Base-by-base conservation (phyloP, 2,888 invertebrate species). In the Helleia helle region DNA sequence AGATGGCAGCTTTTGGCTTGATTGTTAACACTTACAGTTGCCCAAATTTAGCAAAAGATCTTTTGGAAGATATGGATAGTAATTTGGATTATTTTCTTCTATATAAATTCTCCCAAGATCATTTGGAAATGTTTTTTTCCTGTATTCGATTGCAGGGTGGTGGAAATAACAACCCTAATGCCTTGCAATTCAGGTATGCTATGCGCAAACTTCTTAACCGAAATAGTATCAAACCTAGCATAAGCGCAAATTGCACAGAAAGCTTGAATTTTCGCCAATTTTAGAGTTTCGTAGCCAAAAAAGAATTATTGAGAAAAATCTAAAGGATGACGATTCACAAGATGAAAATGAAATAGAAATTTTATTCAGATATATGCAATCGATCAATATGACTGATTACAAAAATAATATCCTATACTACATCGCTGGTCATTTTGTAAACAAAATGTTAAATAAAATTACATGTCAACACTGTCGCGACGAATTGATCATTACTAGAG, bases 401-500 rank as follows among this genome's bases (percentile, higher is more conserved):
- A 18, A 18, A 18, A 18, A 18, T 5, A 18, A 18, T 18, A 18
- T 18, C 3, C 24, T 24, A 13, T 18, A 36, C 15, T 40, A 43
- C 18, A 40, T 43, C 7, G 12, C 43, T 29, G 43, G 43, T 27
- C 15, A 38, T 28, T 28, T 44, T 41, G 44, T 31, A 27, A 41
- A 38, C 8, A 41, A 44, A 27, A 41, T 44, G 12, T 28, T 44
- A 31, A 12, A 38, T 27, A 44, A 40, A 29, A 44, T 40, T 41
- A 9, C 38, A 41, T 43, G 43, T 9, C 14, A 39, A 39, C 28
- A 39, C 39, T 39, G 30, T 11, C 31, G 31, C 11, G 34, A 31
- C n/a, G 38, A 42, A 13, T 27, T 42, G 12, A 13, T 42, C 6
- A 22, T 13, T 26, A n/a, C 14, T 6, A 26, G 14, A n/a, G 29